These are phyloP conservation scores for Acanthosepion lycidas DNA, from an alignment of 2,888 invertebrate genomes.

Conservation along the genomic window DNA sequence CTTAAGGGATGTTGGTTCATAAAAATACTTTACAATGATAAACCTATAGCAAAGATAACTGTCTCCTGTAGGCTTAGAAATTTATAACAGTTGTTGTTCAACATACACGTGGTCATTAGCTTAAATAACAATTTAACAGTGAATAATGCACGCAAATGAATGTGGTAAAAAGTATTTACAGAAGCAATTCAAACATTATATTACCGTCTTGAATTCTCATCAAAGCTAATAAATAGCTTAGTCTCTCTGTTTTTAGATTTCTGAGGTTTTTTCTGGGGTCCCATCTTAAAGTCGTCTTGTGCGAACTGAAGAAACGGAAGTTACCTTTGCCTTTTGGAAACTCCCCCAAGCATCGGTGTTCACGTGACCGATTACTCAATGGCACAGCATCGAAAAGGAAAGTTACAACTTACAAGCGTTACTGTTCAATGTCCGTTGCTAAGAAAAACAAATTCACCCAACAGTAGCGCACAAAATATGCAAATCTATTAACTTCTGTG, in stretches of 20 bases:
- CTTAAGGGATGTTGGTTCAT: too few relatives aligned
- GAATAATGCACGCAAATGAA: too few relatives aligned
- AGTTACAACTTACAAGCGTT: background rate
- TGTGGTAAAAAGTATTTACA: background rate
- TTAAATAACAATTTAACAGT: too few relatives aligned
- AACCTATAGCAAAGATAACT: too few relatives aligned
- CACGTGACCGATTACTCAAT: background rate
- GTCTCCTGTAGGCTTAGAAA: too few relatives aligned
- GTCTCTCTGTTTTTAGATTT: slow-evolving; percentile 63
- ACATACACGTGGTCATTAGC: too few relatives aligned
- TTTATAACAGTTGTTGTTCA: too few relatives aligned
- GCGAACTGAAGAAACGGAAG: background rate
- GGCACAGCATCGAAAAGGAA: background rate
- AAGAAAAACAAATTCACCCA: background rate
- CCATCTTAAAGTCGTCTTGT: background rate
- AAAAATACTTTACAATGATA: too few relatives aligned
- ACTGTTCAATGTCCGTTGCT: background rate
- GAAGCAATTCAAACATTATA: slow-evolving; percentile 40
- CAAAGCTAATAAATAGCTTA: slow-evolving; percentile 62
- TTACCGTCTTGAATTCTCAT: slow-evolving; percentile 65
- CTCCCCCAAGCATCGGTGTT: background rate
- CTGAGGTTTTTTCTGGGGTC: slow-evolving; percentile 49
- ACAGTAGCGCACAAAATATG: background rate
- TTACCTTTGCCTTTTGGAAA: background rate
- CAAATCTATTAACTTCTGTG: background rate